Base-by-base conservation (phyloP, 2,888 invertebrate genomes). In the Leucoma salicis region DNA sequence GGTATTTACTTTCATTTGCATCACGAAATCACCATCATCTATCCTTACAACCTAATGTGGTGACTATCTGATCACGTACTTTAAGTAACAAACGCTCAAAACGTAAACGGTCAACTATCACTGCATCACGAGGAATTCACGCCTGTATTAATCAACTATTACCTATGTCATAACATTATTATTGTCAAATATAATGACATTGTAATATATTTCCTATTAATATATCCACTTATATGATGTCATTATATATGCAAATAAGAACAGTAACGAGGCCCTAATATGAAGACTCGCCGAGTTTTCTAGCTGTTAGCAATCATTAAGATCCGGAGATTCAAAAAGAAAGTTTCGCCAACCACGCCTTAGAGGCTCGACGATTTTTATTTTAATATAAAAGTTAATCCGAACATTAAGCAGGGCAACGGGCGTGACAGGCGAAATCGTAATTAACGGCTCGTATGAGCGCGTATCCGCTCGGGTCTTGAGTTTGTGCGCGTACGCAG, bases 401-500 rank as follows among this genome's bases (percentile, higher is more conserved):
- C 70, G 75, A 68, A 82, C 87, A 83, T 87, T 86, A 86, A 80
- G 80, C 78, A 74, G 76, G 67, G 67, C 84, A 84, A 70, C 65
- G 74, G 67, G 76, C 87, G 86, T 87, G 87, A 88, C 86, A 80
- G 69, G 80, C 83, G 81, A 82, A 80, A 82, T 75, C 73, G 78
- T 82, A 86, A 85, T 87, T 84, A 85, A 78, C 80, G 74, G 67
- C 66, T 67, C 61, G 63, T 78, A 78, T 40, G 39, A 45, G 40
- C 44, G 39, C 39, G 44, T 38, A 43, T 39, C 31, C 37, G 32
- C 29, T 74, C 64, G 69, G 67, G 58, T 60, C 58, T 59, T 46
- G 66, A 57, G 66, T 58, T 63, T 57, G 59, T 50, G 51, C 57
- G 57, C 45, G 31, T 34, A 25, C 28, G 34, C 42, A 34, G 48